phyloP scores from a whole-genome alignment of 2,113 vertebrate genomes.

The Bostrychus sinensis region DNA sequence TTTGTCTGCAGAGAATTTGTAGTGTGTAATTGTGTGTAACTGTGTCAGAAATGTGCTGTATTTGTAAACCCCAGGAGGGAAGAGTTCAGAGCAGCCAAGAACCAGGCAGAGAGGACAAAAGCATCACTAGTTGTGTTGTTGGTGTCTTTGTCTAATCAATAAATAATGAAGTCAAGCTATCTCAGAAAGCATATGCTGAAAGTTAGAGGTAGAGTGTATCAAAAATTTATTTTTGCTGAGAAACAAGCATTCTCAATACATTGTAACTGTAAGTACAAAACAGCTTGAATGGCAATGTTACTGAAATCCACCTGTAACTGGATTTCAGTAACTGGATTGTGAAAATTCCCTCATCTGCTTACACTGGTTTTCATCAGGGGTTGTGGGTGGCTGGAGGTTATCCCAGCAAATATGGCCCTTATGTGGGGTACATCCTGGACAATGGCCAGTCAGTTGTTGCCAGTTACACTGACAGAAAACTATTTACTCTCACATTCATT shows the following conservation, averaged over 20 bases:
- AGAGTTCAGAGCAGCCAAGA: background rate
- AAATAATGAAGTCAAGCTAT: background rate
- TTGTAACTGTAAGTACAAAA: too few species aligned
- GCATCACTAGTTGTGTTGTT: background rate
- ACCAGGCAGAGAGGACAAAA: background rate
- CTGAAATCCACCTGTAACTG: background rate
- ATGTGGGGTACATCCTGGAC: too few species aligned
- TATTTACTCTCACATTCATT: too few species aligned
- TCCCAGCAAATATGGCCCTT: too few species aligned
- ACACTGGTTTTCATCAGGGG: too few species aligned
- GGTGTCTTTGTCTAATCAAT: background rate
- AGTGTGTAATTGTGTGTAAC: background rate
- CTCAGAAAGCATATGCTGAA: background rate
- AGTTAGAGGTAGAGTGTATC: background rate
- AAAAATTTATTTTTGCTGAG: background rate
- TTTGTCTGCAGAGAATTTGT: background rate
- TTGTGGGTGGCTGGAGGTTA: too few species aligned
- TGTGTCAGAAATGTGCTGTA: background rate
- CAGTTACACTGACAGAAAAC: too few species aligned
- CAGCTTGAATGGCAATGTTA: background rate
- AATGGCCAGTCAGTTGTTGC: too few species aligned
- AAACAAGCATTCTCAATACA: background rate
- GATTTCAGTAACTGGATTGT: too few species aligned
- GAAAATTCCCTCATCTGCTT: too few species aligned
- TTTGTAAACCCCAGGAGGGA: background rate